Percentiles rank a stretch among this genome's conserved stretches.
phyloP scores from a whole-genome alignment of 2,113 vertebrate species.

The Lagopus muta region DNA sequence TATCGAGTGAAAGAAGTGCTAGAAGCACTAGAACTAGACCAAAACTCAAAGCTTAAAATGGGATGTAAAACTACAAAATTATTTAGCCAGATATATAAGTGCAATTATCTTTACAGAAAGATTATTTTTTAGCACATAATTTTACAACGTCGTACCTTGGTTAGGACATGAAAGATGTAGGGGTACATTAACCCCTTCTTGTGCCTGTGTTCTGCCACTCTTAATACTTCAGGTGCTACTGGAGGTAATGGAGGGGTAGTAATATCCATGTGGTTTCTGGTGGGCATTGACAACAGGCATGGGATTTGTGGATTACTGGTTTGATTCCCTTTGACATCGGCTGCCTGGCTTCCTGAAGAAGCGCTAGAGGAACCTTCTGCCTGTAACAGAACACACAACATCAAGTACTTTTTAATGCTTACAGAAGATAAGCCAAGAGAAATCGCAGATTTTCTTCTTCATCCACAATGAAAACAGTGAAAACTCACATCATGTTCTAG shows the following conservation, averaged over 20 bases:
- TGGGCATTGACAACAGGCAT: slow-evolving; percentile 95
- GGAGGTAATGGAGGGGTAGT: slow-evolving; percentile 92
- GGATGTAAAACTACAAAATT: background rate
- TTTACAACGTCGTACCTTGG: slow-evolving; percentile 82
- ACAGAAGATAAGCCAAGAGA: background rate
- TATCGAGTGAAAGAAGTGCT: background rate
- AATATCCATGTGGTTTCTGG: slow-evolving; percentile 97
- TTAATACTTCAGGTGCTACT: slow-evolving; percentile 92
- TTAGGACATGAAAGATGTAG: slow-evolving; percentile 94
- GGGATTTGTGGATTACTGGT: slow-evolving; percentile 87
- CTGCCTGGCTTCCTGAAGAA: slow-evolving; percentile 81
- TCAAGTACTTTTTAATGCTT: background rate
- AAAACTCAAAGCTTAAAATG: background rate
- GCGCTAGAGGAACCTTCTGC: slow-evolving; percentile 83
- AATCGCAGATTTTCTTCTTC: background rate
- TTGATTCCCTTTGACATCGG: slow-evolving; percentile 82
- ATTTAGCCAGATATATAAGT: background rate
- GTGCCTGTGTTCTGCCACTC: slow-evolving; percentile 95
- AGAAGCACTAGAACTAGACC: background rate
- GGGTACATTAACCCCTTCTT: slow-evolving; percentile 97
- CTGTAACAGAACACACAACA: slow-evolving; percentile 71
- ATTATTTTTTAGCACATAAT: background rate
- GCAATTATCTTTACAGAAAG: background rate
- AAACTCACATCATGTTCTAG: rapidly evolving
- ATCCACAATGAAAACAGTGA: background rate